Base-by-base conservation (phyloP, 1,140 invertebrate genomes). In the Ganaspis sp. region DNA sequence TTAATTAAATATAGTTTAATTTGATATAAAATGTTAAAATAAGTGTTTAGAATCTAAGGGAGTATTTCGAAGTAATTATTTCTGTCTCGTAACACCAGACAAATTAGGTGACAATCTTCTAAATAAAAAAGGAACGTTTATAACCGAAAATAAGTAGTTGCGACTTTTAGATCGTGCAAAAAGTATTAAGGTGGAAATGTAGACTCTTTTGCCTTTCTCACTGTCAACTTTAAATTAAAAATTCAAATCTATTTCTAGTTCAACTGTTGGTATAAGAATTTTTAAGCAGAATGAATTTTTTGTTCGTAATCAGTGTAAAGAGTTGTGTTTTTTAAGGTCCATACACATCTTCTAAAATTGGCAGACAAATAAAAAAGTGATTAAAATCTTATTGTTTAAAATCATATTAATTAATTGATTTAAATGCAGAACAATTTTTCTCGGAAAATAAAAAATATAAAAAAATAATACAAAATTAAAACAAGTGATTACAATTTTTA, bases 231-330 rank as follows among this genome's bases (percentile, higher is more conserved):
- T n/a, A 64, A 29, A 29, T 64, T 64, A 64, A 64, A 12, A 26
- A 34, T 34, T 64, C 23, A 64, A 64, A 64, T 64, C 58, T 26
- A 64, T 64, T 34, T 34, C 58, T 64, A 26, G 58, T 64, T 64
- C 15, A 26, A 64, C 11, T 29, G 2, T 64, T 15, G 26, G 0
- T 64, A n/a, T 34, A 29, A 34, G 19, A 34, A 26, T 29, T 64
- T 64, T 29, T 17, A 0, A 64, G 29, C 2, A 2, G 23, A 64
- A 34, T 29, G 11, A 29, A 12, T 26, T 42, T 58, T 58, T 23
- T 58, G 26, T 58, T 23, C 23, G 26, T n/a, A 64, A 29, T 26
- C 23, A 64, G 23, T 29, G 23, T 29, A 34, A 8, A 42, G 15
- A 42, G n/a, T n/a, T n/a, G n/a, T n/a, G n/a, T n/a, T n/a, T n/a